A percentile compares a stretch with the other conserved stretches of the same genome.
phyloP scores from a whole-genome alignment of 2,797 vertebrate species.

The Mus caroli region DNA sequence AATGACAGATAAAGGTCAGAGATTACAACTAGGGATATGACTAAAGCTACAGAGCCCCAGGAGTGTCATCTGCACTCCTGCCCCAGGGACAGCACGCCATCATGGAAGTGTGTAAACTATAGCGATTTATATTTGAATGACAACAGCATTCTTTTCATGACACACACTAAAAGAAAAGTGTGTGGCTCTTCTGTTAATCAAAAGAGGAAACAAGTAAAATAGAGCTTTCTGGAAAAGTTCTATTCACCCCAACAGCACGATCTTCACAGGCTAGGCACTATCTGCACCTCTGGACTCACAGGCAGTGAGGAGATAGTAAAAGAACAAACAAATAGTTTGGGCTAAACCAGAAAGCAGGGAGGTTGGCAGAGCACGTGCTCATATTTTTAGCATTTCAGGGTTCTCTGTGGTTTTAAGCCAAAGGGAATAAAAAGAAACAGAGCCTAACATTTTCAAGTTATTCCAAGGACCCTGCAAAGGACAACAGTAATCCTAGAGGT shows the following conservation, averaged over 20 bases:
- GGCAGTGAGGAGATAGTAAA: background rate
- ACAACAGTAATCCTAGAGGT: background rate
- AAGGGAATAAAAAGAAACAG: background rate
- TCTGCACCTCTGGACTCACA: background rate
- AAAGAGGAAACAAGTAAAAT: background rate
- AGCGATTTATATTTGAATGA: constrained; percentile 28
- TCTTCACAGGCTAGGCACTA: background rate
- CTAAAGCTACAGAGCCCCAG: background rate
- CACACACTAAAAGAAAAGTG: background rate
- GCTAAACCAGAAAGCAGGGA: background rate
- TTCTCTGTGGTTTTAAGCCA: background rate
- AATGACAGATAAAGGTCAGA: background rate
- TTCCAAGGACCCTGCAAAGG: background rate
- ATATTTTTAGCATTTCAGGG: constrained; percentile 6
- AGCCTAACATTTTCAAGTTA: constrained; percentile 12
- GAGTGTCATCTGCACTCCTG: background rate
- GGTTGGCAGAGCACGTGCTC: background rate
- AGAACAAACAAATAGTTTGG: background rate
- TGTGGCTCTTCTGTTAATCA: background rate
- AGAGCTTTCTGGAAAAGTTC: background rate
- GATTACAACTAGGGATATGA: background rate
- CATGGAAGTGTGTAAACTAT: background rate
- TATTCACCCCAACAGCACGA: background rate
- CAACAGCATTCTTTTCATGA: constrained; percentile 46
- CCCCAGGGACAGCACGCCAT: background rate